Evolutionary conservation across 2,113 vertebrate species (phyloP), one percentile per base, ranked within the genome.

Genomic region (Marcusenius ussheri): DNA sequence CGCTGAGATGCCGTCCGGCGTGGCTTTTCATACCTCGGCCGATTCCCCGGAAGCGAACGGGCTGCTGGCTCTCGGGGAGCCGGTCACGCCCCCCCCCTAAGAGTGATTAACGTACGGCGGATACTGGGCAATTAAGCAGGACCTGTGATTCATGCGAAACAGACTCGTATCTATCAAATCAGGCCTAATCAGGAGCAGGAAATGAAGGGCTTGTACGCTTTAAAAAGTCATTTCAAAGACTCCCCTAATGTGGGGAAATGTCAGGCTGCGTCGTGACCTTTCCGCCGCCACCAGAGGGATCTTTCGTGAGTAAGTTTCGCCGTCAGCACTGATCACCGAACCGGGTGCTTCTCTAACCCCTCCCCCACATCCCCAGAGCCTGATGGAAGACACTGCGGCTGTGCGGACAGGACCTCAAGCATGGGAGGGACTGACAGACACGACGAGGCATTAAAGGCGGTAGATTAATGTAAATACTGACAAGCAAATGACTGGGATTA

Each of bases 401-500:
- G 83, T 24, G 5, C 5, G 0, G 47, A 39, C 2, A 7, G 49
- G 50, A 51, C 45, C 49, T 6, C 11, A 31, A 50, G 24, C 84
- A 2, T 8, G 47, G 5, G 47, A 35, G 39, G 42, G 77, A 62
- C 53, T 89, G 80, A 62, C 83, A 17, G 51, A 39, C 42, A 62
- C 35, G 42, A 42, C 47, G 2, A 42, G 19, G 77, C 11, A 46
- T 80, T 90, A 90, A 89, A 90, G 31, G 70, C 85, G 31, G 86
- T 88, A 90, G 90, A 90, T 88, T 87, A 56, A 74, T 83, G 90
- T 89, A 89, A 91, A 90, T 56, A 90, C 90, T 1, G 21, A 35
- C 45, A 86, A 92, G 90, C 90, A 90, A 92, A 91, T 91, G 91
- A 92, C 83, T 88, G 70, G 88, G 88, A 91, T 91, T 93, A 90